These are phyloP conservation scores for Prochilodus magdalenae DNA, from an alignment of 2,113 vertebrate genomes.

Conservation along the genomic window DNA sequence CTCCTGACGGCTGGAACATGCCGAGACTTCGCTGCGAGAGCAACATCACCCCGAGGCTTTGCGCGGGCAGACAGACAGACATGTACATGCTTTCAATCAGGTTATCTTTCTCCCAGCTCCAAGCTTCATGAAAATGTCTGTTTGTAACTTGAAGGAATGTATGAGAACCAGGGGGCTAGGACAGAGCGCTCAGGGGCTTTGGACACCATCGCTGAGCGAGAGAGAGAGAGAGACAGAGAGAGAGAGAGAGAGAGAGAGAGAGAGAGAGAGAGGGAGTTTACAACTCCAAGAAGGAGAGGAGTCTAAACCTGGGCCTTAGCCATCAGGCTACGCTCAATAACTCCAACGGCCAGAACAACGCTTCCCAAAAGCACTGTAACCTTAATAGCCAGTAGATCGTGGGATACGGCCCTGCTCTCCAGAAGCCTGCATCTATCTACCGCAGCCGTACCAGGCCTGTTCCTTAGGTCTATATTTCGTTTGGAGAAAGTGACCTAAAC, in stretches of 20 bases:
- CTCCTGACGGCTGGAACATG: background rate
- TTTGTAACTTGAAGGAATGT: slow-evolving; percentile 14
- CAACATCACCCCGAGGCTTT: background rate
- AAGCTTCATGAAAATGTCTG: slow-evolving; percentile 11
- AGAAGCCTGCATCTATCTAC: slow-evolving; percentile 15
- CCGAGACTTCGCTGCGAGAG: slow-evolving; percentile 1
- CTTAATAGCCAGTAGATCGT: slow-evolving; percentile 41
- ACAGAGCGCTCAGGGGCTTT: slow-evolving; percentile 2
- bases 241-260: background rate
- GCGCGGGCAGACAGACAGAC: slow-evolving; percentile 65
- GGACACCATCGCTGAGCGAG: background rate
- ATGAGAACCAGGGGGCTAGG: slow-evolving; percentile 1
- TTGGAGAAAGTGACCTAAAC: slow-evolving; percentile 4
- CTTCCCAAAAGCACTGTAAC: slow-evolving; percentile 45
- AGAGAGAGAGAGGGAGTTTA: slow-evolving; percentile 31
- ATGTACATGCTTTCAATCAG: slow-evolving; percentile 23
- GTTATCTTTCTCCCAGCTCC: slow-evolving; percentile 21
- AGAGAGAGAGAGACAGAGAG: no score
- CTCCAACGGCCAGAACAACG: slow-evolving; percentile 15
- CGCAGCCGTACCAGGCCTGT: background rate
- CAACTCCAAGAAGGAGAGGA: slow-evolving; percentile 13
- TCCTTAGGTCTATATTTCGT: slow-evolving; percentile 3
- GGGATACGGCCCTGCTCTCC: background rate
- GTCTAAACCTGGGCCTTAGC: slow-evolving; percentile 34
- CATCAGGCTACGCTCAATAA: slow-evolving; percentile 45